A percentile compares a stretch with the other conserved stretches of the same genome.
Evolutionary conservation across 2,113 vertebrate species (phyloP).

Genomic region (Pteruthius melanotis): DNA sequence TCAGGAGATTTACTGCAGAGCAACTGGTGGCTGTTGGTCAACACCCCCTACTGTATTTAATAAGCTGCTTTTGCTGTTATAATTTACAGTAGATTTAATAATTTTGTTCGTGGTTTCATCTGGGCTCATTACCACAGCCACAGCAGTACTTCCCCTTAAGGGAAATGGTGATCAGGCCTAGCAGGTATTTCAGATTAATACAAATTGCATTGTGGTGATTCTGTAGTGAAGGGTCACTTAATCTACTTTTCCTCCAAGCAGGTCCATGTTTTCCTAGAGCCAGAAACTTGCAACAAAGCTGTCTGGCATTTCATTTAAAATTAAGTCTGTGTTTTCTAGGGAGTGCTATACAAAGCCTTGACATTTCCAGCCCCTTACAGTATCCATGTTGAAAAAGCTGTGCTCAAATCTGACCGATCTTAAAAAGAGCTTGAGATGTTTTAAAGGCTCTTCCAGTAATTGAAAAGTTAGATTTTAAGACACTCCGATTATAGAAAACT

Average conservation of each 20-base stretch:
- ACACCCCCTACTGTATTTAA: not conserved
- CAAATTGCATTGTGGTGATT: slow-evolving; percentile 1
- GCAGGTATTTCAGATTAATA: slow-evolving; percentile 27
- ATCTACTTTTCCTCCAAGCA: slow-evolving; percentile 35
- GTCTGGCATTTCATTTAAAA: slow-evolving; percentile 44
- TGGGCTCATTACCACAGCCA: not conserved
- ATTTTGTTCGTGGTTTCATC: not conserved
- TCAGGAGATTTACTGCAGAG: not conserved
- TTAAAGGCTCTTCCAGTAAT: not conserved
- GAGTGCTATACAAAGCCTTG: not conserved
- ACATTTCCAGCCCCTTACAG: not conserved
- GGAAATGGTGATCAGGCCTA: not conserved
- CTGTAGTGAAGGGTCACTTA: slow-evolving; percentile 32
- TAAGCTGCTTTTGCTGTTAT: not conserved
- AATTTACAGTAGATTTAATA: not conserved
- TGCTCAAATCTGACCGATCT: not conserved
- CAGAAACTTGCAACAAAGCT: not conserved
- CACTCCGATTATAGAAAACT: not conserved
- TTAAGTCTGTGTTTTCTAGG: not conserved
- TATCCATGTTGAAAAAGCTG: not conserved
- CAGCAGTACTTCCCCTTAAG: slow-evolving; percentile 5
- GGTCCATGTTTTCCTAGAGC: not conserved
- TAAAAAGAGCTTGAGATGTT: not conserved
- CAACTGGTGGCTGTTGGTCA: slow-evolving; percentile 7
- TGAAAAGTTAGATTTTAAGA: not conserved